Evolutionary conservation across 2,113 vertebrate species (phyloP).

Genomic region (Macroglossus sobrinus): DNA sequence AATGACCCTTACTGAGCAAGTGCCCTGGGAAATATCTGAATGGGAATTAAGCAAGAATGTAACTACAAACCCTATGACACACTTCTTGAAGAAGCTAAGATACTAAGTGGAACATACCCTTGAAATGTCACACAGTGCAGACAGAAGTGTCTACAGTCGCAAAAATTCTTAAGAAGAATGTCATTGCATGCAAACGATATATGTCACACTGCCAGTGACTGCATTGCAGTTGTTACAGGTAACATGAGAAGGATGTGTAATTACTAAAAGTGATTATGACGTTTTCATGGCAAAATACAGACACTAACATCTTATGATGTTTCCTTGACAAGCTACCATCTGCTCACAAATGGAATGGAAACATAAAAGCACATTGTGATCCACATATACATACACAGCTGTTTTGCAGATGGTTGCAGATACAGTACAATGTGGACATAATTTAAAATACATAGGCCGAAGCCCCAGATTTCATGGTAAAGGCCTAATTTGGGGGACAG

Average conservation of each 20-base stretch:
- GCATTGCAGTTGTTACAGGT: neutral
- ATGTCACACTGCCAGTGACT: neutral
- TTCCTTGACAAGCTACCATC: neutral
- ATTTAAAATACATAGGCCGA: neutral
- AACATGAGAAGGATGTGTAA: neutral
- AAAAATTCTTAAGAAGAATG: neutral
- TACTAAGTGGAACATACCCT: neutral
- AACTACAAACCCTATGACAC: neutral
- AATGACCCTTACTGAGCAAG: neutral
- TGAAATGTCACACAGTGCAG: neutral
- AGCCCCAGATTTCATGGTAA: neutral
- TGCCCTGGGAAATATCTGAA: neutral
- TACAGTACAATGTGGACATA: neutral
- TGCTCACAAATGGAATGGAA: constrained; percentile 39
- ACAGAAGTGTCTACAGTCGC: neutral
- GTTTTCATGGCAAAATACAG: neutral
- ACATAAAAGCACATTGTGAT: neutral
- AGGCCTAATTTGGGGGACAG: neutral
- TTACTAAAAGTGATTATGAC: neutral
- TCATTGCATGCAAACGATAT: neutral
- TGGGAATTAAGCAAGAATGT: neutral
- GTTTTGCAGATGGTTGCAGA: neutral
- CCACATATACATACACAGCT: neutral
- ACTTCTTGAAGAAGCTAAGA: neutral
- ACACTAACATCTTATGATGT: neutral